Base-by-base conservation (phyloP, 2,113 vertebrate species). In the Holacanthus passer region DNA sequence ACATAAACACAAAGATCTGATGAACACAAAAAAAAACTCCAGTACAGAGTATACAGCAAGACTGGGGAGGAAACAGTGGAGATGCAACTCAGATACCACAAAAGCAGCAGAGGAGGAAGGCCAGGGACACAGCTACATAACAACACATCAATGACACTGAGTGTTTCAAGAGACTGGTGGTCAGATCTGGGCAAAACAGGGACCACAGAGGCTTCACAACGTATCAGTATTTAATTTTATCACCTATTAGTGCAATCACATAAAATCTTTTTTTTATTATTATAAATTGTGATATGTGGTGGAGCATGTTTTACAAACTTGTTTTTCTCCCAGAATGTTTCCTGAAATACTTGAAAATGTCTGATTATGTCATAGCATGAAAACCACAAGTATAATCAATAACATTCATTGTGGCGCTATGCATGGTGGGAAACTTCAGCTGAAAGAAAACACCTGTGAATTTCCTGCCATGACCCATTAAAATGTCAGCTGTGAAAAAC, bases 151-250 rank as follows among this genome's bases (percentile, higher is more conserved):
- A 82, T 31, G 10, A 87, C 75, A 86, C 81, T 2, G 59, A 77
- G 69, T 71, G 67, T 71, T 86, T 73, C 17, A 41, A 73, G 68
- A 82, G 77, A 70, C 82, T 83, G 64, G 59, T 53, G 67, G 69
- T 79, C 81, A 91, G 87, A 93, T 91, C 91, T 93, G 91, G 90
- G 93, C 93, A 92, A 90, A 87, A 79, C 13, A 50, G n/a, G 19
- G 63, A 55, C 58, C 17, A 24, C 6, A 12, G 3, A 7, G 41
- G 7, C 20, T 60, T 32, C 48, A 45, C 32, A 27, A 9, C 62
- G 5, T 12, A 29, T 59, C 41, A 8, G 20, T 7, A 13, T 3
- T 55, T 81, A 16, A 52, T 76, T 13, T 9, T 3, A 63, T 35
- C 32, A 70, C 27, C n/a, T 32, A 29, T 50, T 9, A 41, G 29